Conservation (phyloP, 2,113 vertebrate species). For the Orientallactaga bullata region DNA sequence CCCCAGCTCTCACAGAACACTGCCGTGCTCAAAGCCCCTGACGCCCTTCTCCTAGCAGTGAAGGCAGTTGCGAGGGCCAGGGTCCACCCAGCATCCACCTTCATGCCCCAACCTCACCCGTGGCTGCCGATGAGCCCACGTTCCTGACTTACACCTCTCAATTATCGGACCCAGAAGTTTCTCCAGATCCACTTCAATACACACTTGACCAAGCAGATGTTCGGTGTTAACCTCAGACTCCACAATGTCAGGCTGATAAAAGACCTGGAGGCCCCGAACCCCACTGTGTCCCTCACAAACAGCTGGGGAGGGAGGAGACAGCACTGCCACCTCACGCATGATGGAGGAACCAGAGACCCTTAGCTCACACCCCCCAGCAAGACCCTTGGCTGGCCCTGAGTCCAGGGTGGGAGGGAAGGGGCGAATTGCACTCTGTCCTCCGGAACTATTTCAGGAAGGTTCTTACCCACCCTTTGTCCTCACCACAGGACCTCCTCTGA, state of each 20-base stretch:
- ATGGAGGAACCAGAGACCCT: neutral
- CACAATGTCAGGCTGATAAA: no score
- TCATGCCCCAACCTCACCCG: neutral
- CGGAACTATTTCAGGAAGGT: neutral
- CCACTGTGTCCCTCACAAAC: neutral
- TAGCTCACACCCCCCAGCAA: neutral
- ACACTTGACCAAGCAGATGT: no score
- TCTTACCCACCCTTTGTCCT: neutral
- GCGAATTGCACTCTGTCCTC: neutral
- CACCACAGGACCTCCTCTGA: neutral
- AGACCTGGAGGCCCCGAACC: neutral
- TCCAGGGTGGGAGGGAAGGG: no score
- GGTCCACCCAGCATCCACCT: neutral
- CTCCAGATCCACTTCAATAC: accelerated
- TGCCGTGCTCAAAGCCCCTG: neutral
- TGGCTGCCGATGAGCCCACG: neutral
- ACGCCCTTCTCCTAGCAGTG: neutral
- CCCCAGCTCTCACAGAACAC: accelerated
- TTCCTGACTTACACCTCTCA: neutral
- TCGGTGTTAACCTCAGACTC: neutral
- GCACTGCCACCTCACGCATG: no score
- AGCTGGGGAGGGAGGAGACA: neutral
- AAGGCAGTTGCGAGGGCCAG: neutral
- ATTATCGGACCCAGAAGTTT: neutral
- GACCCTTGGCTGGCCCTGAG: neutral